Evolutionary conservation across 37 sponge, comb jelly and placozoan species (phyloP).

Genomic region (Petrosia ficiformis): DNA sequence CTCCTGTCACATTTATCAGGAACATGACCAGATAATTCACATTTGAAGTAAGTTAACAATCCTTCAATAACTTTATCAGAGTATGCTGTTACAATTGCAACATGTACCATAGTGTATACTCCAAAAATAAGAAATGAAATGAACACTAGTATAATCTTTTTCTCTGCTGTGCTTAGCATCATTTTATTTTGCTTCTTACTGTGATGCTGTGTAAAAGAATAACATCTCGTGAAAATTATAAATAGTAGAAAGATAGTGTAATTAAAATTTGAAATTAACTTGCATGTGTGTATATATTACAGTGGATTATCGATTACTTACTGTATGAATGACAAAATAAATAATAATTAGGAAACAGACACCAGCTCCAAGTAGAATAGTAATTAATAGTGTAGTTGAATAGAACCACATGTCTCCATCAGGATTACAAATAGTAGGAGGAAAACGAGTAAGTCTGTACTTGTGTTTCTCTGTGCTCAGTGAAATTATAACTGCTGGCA

Average conservation of each 20-base stretch:
- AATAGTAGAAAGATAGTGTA: no score
- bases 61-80: background rate
- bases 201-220: background rate
- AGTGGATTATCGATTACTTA: no score
- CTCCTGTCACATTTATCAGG: conserved; percentile 1
- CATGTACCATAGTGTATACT: background rate
- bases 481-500: background rate
- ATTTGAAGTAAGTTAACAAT: background rate
- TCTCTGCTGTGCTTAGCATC: conserved; percentile 31
- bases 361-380: conserved; percentile 19
- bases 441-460: conserved; percentile 26
- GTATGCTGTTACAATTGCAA: background rate
- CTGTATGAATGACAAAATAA: conserved; percentile 22
- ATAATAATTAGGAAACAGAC: conserved; percentile 10
- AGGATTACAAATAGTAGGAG: conserved; percentile 21
- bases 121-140: conserved; percentile 5
- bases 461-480: background rate
- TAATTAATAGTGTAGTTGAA: conserved; percentile 16
- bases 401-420: conserved; percentile 11
- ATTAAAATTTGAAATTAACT: no score
- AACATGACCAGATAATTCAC: conserved; percentile 3
- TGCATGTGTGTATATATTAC: no score
- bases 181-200: no score
- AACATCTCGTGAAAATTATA: no score
- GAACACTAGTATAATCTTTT: conserved; percentile 29